A percentile compares a stretch with the other conserved stretches of the same genome.
These are phyloP conservation scores for Lacanobia wlatinum DNA, from an alignment of 2,888 invertebrate species.

Conservation along the genomic window DNA sequence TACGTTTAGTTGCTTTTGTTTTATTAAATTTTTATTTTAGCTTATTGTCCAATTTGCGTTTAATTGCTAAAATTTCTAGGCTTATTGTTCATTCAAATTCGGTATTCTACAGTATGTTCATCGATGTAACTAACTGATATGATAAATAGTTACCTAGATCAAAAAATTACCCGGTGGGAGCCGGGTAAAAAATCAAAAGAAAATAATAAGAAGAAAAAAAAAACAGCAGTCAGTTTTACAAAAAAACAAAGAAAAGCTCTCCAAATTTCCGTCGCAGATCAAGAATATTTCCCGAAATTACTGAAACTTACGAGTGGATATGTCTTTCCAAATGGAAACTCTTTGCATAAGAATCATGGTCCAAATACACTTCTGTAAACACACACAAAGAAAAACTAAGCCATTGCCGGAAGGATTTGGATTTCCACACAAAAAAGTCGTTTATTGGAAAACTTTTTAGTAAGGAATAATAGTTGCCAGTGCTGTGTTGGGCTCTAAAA, in stretches of 20 bases:
- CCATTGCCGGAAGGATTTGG: slow-evolving; percentile 59
- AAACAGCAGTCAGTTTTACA: neutral
- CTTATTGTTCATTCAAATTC: neutral
- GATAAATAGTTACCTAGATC: neutral
- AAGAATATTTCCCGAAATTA: slow-evolving; percentile 11
- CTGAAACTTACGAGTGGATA: slow-evolving; percentile 19
- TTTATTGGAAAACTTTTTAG: slow-evolving; percentile 78
- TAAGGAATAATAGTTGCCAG: slow-evolving; percentile 68
- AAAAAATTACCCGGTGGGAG: neutral
- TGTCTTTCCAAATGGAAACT: slow-evolving; percentile 16
- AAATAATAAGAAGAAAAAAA: neutral
- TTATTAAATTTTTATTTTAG: neutral
- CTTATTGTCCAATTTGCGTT: neutral
- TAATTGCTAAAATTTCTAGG: neutral
- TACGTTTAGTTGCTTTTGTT: slow-evolving; percentile 45
- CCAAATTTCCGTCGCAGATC: neutral
- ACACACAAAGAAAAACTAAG: slow-evolving; percentile 57
- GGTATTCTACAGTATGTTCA: neutral
- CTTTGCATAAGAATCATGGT: slow-evolving; percentile 35
- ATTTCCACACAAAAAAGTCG: slow-evolving; percentile 73
- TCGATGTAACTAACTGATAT: neutral
- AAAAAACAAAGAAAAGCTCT: neutral
- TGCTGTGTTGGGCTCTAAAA: slow-evolving; percentile 42
- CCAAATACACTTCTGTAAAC: slow-evolving; percentile 43
- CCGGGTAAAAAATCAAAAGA: neutral